Conservation (phyloP, 1,140 invertebrate species). For the Hycleus cichorii region DNA sequence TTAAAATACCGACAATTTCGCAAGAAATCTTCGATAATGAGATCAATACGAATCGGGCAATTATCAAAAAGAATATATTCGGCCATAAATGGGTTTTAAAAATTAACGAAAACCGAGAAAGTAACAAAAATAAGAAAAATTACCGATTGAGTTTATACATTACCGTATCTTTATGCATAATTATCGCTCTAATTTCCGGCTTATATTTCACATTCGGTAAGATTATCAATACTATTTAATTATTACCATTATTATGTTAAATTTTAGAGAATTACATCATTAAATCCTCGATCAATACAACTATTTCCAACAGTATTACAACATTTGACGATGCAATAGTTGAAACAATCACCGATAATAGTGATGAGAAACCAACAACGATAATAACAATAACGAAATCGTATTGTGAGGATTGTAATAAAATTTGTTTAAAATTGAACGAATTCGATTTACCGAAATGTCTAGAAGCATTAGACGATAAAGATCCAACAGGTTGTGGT, state of each 20-base stretch:
- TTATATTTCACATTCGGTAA: conserved; percentile 31
- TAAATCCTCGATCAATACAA: background rate
- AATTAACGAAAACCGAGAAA: conserved; percentile 23
- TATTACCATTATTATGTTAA: background rate
- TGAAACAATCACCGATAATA: background rate
- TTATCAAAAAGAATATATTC: conserved; percentile 35
- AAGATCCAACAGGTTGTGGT: conserved; percentile 65
- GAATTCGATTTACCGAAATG: conserved; percentile 47
- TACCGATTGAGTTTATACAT: conserved; percentile 22
- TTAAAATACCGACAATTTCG: conserved; percentile 23
- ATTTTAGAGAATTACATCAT: background rate
- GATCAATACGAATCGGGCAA: background rate
- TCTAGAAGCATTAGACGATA: conserved; percentile 47
- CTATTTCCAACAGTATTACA: background rate
- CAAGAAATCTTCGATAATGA: conserved; percentile 17
- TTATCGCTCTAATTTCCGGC: conserved; percentile 25
- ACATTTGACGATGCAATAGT: background rate
- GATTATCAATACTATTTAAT: conserved; percentile 1
- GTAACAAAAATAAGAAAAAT: conserved; percentile 14
- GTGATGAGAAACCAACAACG: background rate
- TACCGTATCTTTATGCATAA: conserved; percentile 27
- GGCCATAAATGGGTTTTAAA: conserved; percentile 36
- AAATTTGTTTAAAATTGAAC: conserved; percentile 31
- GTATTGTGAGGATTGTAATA: background rate
- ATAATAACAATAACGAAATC: background rate